phyloP scores from a whole-genome alignment of 64 coral and sea anemone species.

The Montipora capricornis region DNA sequence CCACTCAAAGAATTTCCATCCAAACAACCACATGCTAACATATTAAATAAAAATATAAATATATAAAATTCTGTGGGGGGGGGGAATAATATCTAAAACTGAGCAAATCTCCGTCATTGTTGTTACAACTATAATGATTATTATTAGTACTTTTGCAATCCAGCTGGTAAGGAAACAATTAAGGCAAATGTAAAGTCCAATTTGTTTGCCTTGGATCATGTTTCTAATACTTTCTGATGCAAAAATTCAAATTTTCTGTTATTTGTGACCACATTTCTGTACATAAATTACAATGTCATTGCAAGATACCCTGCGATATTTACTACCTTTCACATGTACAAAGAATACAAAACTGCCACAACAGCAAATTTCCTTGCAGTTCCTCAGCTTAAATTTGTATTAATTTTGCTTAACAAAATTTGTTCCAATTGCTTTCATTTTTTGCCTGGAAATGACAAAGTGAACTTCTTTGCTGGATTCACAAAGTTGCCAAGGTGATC shows the following conservation, averaged over 20 bases:
- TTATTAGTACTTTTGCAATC: too few relatives aligned
- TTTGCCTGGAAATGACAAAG: background rate
- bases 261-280: background rate
- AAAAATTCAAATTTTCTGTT: background rate
- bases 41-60: too few relatives aligned
- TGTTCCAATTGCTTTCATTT: background rate
- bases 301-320: slow-evolving; percentile 4
- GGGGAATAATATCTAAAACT: too few relatives aligned
- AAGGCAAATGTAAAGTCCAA: background rate
- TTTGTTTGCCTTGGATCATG: background rate
- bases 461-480: background rate
- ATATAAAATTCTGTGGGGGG: too few relatives aligned
- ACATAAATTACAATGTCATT: background rate
- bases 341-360: background rate
- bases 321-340: background rate
- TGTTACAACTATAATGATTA: too few relatives aligned
- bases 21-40: too few relatives aligned
- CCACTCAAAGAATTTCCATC: too few relatives aligned
- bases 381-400: background rate
- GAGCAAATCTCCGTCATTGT: too few relatives aligned
- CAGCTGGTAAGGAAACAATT: too few relatives aligned
- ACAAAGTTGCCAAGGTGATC: background rate
- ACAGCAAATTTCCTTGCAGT: background rate
- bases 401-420: background rate
- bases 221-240: background rate